Conservation (phyloP, 2,797 vertebrate genomes). For the Eurystomus glaucurus region DNA sequence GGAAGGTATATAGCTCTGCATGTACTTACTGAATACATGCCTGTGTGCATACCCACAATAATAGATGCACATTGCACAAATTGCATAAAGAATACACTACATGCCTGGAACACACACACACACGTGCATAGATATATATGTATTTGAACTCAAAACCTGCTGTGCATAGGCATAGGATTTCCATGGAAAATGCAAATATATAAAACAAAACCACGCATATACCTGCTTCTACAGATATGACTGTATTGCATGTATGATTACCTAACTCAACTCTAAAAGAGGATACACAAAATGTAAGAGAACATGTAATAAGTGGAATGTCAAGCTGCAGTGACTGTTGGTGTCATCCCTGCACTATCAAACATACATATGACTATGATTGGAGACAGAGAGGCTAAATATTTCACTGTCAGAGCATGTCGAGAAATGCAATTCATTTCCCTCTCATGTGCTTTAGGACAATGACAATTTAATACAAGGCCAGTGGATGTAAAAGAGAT, state of each 20-base stretch:
- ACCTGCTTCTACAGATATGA: background rate
- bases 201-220: background rate
- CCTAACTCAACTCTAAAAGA: conserved; percentile 49
- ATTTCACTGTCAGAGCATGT: conserved; percentile 95
- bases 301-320: conserved; percentile 74
- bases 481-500: conserved; percentile 86
- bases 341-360: conserved; percentile 87
- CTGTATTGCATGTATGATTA: background rate
- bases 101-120: background rate
- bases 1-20: conserved; percentile 28
- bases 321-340: conserved; percentile 74
- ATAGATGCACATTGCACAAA: background rate
- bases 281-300: conserved; percentile 15
- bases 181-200: background rate
- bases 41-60: background rate
- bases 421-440: conserved; percentile 92
- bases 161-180: background rate
- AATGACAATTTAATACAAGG: conserved; percentile 93
- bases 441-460: conserved; percentile 87
- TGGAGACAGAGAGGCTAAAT: conserved; percentile 93
- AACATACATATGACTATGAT: conserved; percentile 90
- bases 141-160: background rate
- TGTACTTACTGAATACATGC: background rate
- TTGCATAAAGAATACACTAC: background rate
- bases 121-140: background rate